Evolutionary conservation across 2,113 vertebrate genomes (phyloP), one percentile per base, ranked within the genome.

Genomic region (Grus americana): DNA sequence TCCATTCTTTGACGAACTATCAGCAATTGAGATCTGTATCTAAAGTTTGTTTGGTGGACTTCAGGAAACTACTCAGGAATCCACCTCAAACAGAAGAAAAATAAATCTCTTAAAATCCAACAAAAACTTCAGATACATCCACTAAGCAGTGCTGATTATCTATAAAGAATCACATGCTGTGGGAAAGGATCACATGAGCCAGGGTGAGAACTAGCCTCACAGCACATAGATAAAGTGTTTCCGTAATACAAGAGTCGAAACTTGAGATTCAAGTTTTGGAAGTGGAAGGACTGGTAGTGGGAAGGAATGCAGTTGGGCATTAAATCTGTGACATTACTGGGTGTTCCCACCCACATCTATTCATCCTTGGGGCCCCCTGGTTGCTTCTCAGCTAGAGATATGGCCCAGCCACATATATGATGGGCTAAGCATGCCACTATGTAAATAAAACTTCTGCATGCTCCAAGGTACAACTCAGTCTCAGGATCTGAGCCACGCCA

Each of bases 21-120:
- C 29, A 80, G 30, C 16, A 89, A 66, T 15, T 67, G 40, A 79
- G 34, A 79, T 75, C 47, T 79, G 17, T 36, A 87, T 40, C 80
- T 91, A 75, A 79, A 76, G 61, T 86, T 55, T 57, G 11, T 67
- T 95, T 38, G 49, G 54, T 40, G 62, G 49, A 42, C 58, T 94
- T 93, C 68, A 86, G 58, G 38, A 88, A 95, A 84, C 55, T 86
- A 70, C 19, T 82, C 38, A 27, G 42, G 22, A 91, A 85, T 52
- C 42, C n/a, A 91, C 66, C 59, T 82, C 54, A 90, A 80, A 92
- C 15, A 52, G 36, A 73, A 88, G 10, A 58, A 79, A 87, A 88
- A 84, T 8, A 68, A n/a, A 67, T 34, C 47, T 88, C 85, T 87
- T n/a, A 78, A 95, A 96, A 90, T 50, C 66, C 80, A 92, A 44